phyloP scores from a whole-genome alignment of 2,888 invertebrate species.

The Leucophenga maculata region DNA sequence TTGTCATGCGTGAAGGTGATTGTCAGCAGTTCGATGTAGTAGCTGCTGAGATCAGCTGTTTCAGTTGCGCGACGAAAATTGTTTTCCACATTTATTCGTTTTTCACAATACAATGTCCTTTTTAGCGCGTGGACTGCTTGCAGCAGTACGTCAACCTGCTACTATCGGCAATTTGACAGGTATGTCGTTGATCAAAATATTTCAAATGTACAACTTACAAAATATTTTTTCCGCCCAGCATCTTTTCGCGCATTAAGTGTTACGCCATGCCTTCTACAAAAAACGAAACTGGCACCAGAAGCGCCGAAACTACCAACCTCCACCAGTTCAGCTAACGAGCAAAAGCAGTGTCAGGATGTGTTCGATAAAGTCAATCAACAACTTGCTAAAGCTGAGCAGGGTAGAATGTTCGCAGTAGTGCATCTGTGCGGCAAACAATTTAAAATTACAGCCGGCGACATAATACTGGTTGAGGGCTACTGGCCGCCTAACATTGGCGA shows the following conservation, averaged over 20 bases:
- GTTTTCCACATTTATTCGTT: neutral
- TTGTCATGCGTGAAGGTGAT: too few species aligned
- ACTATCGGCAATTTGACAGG: slow-evolving; percentile 45
- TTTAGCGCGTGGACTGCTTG: slow-evolving; percentile 51
- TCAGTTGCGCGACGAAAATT: too few species aligned
- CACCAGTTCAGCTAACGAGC: slow-evolving; percentile 45
- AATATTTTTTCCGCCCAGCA: slow-evolving; percentile 38
- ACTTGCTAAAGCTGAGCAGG: slow-evolving; percentile 55
- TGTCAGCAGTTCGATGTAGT: neutral
- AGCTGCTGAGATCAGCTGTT: neutral
- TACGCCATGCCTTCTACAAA: slow-evolving; percentile 46
- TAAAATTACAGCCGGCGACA: slow-evolving; percentile 88
- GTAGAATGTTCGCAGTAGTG: slow-evolving; percentile 82
- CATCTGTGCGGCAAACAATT: slow-evolving; percentile 88
- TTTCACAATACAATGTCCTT: slow-evolving; percentile 50
- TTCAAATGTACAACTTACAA: neutral
- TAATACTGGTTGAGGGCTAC: slow-evolving; percentile 85
- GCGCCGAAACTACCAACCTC: slow-evolving; percentile 36
- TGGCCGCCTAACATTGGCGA: slow-evolving; percentile 90
- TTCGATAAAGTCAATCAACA: slow-evolving; percentile 63
- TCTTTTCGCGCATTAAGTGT: slow-evolving; percentile 58
- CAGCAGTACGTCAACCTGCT: slow-evolving; percentile 49
- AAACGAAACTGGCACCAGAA: slow-evolving; percentile 45
- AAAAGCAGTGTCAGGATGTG: slow-evolving; percentile 51
- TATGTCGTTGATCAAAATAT: slow-evolving; percentile 35